Base-by-base conservation (phyloP, 2,888 invertebrate genomes). In the Caenorhabditis sulstoni region DNA sequence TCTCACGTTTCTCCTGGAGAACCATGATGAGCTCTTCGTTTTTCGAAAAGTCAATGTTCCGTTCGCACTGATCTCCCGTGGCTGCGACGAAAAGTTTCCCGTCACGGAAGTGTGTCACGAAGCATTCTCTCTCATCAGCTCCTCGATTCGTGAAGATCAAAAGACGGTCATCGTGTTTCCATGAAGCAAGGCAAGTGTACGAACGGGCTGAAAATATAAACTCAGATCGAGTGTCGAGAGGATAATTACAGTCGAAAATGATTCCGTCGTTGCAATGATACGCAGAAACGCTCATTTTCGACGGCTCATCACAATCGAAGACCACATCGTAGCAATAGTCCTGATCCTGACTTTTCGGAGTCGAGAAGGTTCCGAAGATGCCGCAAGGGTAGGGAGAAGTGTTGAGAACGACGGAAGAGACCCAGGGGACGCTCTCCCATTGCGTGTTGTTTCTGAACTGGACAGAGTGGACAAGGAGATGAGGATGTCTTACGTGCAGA, bases 131-230 rank as follows among this genome's bases (percentile, higher is more conserved):
- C 1, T 76, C 78, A 12, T 81, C 79, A 20, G 37, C 53, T 11
- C 67, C 71, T 35, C 77, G 64, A 41, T 73, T 77, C 5, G 86
- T 65, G 57, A 85, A 87, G n/a, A 86, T 82, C 59, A 85, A 81
- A 35, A 86, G 67, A n/a, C 78, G 50, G 1, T 81, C 79, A 47
- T 79, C 81, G 47, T 87, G 85, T 18, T 80, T 77, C 87, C 87
- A 87, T 1, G 85, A 85, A 22, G 85, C 87, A 12, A 84, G 53
- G 22, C 87, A 87, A 8, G 65, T 78, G 62, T 87, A 87, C 1
- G 77, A 74, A 22, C 79, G 79, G 7, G 82, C 87, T 87, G 65
- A 62, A 85, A 65, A 37, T 29, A 7, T 5, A 22, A 39, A 44
- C 11, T 53, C 29, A 7, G 18, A 29, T 35, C 4, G 12, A 14